Percentiles rank a stretch among this genome's conserved stretches.
Conservation (phyloP, 2,888 invertebrate genomes). For the Netelia fuscicornis region DNA sequence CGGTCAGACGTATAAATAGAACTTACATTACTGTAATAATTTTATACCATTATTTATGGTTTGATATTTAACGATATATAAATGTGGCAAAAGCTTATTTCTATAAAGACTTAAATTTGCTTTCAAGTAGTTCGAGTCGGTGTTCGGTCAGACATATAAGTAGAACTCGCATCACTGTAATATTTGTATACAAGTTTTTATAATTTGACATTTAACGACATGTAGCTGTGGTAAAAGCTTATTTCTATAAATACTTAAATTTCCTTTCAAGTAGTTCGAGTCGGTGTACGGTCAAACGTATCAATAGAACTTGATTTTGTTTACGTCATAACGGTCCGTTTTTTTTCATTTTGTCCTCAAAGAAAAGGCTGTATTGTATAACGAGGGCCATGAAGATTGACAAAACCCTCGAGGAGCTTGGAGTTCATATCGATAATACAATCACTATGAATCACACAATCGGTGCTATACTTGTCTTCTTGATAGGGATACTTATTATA, state of each 20-base stretch:
- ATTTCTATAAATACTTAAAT: background rate
- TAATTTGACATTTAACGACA: background rate
- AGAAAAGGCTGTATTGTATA: constrained; percentile 5
- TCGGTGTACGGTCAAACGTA: background rate
- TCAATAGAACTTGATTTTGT: background rate
- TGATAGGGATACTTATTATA: background rate
- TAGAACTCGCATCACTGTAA: background rate
- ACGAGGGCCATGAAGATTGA: constrained; percentile 15
- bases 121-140: background rate
- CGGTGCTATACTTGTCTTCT: background rate
- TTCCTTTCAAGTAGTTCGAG: background rate
- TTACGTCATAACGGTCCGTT: background rate
- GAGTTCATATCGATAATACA: constrained; percentile 6
- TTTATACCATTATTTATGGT: background rate
- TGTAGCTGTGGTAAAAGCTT: background rate
- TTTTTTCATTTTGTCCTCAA: background rate
- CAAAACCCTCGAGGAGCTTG: constrained; percentile 56
- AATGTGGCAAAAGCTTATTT: background rate
- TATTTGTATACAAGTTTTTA: background rate
- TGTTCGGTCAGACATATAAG: background rate
- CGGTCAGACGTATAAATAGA: no score
- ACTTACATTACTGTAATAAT: background rate
- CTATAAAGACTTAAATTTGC: background rate
- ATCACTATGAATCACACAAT: constrained; percentile 14
- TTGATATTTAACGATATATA: background rate